phyloP scores from a whole-genome alignment of 2,797 vertebrate species.

The Hydrophis major region DNA sequence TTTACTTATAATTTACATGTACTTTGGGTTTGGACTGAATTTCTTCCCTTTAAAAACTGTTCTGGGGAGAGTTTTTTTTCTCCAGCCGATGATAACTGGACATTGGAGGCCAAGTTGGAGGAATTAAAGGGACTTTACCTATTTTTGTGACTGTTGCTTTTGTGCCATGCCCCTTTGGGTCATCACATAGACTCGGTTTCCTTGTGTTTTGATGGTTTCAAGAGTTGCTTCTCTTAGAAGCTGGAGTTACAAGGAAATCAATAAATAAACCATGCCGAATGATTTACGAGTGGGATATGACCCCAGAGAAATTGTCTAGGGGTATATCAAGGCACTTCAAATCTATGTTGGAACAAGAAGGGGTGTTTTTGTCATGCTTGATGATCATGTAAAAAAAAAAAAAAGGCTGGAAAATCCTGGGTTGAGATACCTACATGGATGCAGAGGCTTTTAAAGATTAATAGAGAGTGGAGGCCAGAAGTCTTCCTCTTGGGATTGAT shows the following conservation, averaged over 20 bases:
- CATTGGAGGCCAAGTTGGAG: too few relatives aligned
- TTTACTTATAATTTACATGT: too few relatives aligned
- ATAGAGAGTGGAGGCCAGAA: neutral
- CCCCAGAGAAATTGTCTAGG: neutral
- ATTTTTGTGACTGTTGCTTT: too few relatives aligned
- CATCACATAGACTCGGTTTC: neutral
- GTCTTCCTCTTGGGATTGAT: neutral
- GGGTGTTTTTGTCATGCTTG: neutral
- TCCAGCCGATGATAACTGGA: too few relatives aligned
- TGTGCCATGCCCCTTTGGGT: too few relatives aligned
- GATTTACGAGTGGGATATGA: neutral
- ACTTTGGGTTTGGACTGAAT: too few relatives aligned
- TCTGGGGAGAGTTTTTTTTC: too few relatives aligned
- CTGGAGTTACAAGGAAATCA: neutral
- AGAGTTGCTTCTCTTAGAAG: neutral
- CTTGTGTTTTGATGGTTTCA: neutral
- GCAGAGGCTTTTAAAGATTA: neutral
- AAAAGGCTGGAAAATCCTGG: neutral
- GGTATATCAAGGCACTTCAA: neutral
- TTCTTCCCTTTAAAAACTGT: too few relatives aligned
- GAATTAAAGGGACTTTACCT: too few relatives aligned
- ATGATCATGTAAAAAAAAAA: neutral
- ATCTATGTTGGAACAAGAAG: neutral
- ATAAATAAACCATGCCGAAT: neutral
- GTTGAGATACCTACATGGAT: neutral